phyloP scores from a whole-genome alignment of 2,113 vertebrate species.

The Propithecus coquereli region DNA sequence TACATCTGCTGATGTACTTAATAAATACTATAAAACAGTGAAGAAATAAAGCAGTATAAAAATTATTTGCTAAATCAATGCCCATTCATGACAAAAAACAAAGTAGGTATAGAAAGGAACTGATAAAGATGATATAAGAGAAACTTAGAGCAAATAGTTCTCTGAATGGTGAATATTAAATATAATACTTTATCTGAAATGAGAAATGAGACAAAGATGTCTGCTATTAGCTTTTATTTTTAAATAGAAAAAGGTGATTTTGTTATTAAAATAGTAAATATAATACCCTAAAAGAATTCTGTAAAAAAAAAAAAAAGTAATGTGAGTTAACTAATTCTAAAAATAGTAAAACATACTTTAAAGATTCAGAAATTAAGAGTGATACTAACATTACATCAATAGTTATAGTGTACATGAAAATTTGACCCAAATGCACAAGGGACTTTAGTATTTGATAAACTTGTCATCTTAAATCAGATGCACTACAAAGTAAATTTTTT shows the following conservation, averaged over 20 bases:
- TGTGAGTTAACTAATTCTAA: neutral
- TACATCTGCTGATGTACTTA: neutral
- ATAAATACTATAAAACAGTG: neutral
- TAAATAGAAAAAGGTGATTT: neutral
- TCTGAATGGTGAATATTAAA: neutral
- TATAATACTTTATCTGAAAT: neutral
- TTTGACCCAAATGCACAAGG: neutral
- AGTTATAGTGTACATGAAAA: neutral
- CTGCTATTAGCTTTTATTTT: neutral
- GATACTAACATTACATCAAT: neutral
- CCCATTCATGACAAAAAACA: neutral
- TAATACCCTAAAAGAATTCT: neutral
- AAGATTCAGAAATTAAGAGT: neutral
- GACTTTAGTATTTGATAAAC: neutral
- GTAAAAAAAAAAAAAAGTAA: neutral
- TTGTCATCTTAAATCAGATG: neutral
- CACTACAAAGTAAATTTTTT: neutral
- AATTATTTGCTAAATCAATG: neutral
- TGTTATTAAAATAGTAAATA: neutral
- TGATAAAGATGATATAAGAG: neutral
- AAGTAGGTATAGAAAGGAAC: neutral
- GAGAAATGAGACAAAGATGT: neutral
- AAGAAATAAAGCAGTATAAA: neutral
- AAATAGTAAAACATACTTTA: neutral
- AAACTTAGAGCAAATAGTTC: neutral